Evolutionary conservation across 2,888 invertebrate species (phyloP), one percentile per base, ranked within the genome.

Genomic region (Hydraecia micacea): DNA sequence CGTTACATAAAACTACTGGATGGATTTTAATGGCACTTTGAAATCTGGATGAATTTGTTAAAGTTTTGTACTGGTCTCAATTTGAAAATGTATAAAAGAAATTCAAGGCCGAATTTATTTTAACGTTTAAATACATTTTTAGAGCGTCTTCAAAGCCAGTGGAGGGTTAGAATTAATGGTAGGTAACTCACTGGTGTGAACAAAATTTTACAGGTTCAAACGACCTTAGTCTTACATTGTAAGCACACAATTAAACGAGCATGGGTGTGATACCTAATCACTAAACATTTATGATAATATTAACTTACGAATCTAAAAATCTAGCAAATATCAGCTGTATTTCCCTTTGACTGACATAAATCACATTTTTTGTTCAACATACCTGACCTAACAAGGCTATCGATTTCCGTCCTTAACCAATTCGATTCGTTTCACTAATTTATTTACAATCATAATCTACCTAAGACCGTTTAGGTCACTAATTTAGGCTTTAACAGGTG

Each of bases 381-480:
- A 73, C 74, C 69, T 82, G 62, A 71, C 77, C 82, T 75, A 80
- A 85, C 69, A 88, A 83, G 88, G 83, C 86, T 76, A 76, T 72
- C 73, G 46, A 77, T 75, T 87, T 84, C 78, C 83, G 82, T 80
- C 76, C 77, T 66, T 79, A 74, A 75, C 65, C 73, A 81, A 79
- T 81, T 81, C 65, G 80, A 75, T 81, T 75, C 72, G 77, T 73
- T 86, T 80, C 55, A 77, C 74, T 84, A 87, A 87, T 85, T 83
- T 86, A 87, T 88, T 86, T 87, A 88, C 87, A 87, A 85, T 83
- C 82, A 70, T 77, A 80, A 73, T 72, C 73, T 84, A 79, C 77
- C 66, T 84, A 80, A 60, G 77, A 82, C 77, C 74, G 71, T 76
- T 82, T 85, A 77, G 81, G 77, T 80, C 79, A 81, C 78, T 82